Evolutionary conservation across 2,113 vertebrate genomes (phyloP).

Genomic region (Ceratotherium simum): DNA sequence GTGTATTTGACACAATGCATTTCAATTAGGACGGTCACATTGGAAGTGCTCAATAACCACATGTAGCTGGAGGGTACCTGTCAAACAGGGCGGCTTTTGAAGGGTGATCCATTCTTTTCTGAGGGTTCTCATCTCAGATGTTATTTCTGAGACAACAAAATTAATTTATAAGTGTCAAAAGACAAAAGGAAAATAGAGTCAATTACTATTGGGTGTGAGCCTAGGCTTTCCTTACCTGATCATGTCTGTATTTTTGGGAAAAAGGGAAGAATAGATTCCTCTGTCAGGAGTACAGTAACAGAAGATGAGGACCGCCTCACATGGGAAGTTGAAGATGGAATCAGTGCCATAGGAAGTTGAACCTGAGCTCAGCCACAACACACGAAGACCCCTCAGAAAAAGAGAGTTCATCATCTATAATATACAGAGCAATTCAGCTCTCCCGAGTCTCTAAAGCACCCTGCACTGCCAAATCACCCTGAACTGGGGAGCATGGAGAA

Average conservation of each 20-base stretch:
- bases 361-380: neutral
- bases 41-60: neutral
- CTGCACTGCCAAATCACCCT: neutral
- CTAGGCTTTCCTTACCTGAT: neutral
- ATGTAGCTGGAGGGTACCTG: too few relatives aligned
- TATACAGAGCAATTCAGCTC: neutral
- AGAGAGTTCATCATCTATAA: neutral
- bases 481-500: neutral
- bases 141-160: neutral
- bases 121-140: neutral
- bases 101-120: neutral
- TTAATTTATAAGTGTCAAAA: neutral
- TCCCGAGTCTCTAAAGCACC: neutral
- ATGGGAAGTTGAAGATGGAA: neutral
- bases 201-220: neutral
- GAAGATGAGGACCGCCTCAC: neutral
- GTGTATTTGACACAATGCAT: neutral
- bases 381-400: neutral
- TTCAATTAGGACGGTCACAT: neutral
- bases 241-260: neutral
- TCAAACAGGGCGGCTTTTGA: neutral
- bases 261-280: neutral
- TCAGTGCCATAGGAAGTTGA: neutral
- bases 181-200: neutral
- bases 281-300: neutral